Conservation (phyloP, 1,140 invertebrate species). For the Eupristina koningsbergeri region DNA sequence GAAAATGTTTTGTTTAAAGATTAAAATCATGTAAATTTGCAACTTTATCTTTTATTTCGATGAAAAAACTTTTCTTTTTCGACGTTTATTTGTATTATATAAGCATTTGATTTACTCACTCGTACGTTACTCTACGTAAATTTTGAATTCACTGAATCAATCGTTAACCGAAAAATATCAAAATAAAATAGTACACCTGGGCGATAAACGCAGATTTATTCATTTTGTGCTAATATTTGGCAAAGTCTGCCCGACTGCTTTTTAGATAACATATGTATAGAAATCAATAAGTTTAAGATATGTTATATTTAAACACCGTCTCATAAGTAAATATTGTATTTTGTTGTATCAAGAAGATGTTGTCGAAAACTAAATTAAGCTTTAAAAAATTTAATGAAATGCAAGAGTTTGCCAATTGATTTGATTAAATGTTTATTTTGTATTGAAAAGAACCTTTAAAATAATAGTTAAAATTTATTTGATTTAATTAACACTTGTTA, state of each 20-base stretch:
- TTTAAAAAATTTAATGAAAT: too few relatives aligned
- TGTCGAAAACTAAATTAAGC: too few relatives aligned
- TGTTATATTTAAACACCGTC: background rate
- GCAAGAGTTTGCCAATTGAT: too few relatives aligned
- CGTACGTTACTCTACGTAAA: background rate
- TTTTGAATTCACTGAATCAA: background rate
- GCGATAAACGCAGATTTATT: background rate
- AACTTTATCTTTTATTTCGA: background rate
- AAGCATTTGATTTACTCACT: background rate
- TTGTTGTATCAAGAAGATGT: too few relatives aligned
- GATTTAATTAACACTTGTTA: too few relatives aligned
- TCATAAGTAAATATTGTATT: constrained; percentile 4
- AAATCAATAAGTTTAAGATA: background rate
- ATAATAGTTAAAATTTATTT: too few relatives aligned
- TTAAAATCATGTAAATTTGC: background rate
- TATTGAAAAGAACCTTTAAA: too few relatives aligned
- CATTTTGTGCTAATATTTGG: constrained; percentile 25
- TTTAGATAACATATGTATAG: constrained; percentile 2
- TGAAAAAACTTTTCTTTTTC: background rate
- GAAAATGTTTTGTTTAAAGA: background rate
- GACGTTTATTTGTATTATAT: background rate
- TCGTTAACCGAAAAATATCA: background rate
- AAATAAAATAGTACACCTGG: background rate
- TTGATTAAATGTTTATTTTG: too few relatives aligned
- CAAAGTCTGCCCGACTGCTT: background rate